Evolutionary conservation across 2,888 invertebrate genomes (phyloP), one percentile per base, ranked within the genome.

Genomic region (Caenorhabditis doughertyi): DNA sequence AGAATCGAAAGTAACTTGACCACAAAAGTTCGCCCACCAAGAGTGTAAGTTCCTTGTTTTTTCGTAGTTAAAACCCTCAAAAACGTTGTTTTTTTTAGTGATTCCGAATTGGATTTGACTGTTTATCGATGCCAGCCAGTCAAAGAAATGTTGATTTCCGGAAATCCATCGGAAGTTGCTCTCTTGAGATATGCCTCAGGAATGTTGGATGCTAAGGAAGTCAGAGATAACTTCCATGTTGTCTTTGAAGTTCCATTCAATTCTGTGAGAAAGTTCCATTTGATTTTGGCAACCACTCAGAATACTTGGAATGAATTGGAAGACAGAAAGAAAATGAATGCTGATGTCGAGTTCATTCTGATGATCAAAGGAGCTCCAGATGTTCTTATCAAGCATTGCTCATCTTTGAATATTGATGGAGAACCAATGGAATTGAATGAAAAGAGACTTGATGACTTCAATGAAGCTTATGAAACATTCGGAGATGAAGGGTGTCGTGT

Each of bases 231-330:
- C 18, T 79, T 83, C 77, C 65, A 87, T 64, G 81, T 87, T 23
- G 85, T 88, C 23, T 89, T 87, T 64, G 89, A 89, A 64, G 84
- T 87, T 27, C 89, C 89, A n/a, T 89, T 89, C 80, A 89, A 89
- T 73, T 89, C 89, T 9, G 81, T 84, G 18, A 64, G 89, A 39
- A 89, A 89, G 65, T 89, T 83, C 80, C 87, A 88, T 42, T 67
- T 89, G 83, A 81, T 89, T 18, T 74, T 89, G 42, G 83, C 81
- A 2, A 70, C 74, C 16, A 81, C 83, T 47, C 65, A 68, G 9
- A 53, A 29, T n/a, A 58, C 76, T 0, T 73, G 80, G 73, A 56
- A 62, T 5, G 64, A 77, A n/a, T 8, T 76, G 47, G 76, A 77
- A 3, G 72, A 81, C 25, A 51, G 68, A 11, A 70, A 71, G 47